Percentiles rank a stretch among this genome's conserved stretches.
Evolutionary conservation across 2,113 vertebrate species (phyloP).

Genomic region (Boulengeromyrus knoepffleri): DNA sequence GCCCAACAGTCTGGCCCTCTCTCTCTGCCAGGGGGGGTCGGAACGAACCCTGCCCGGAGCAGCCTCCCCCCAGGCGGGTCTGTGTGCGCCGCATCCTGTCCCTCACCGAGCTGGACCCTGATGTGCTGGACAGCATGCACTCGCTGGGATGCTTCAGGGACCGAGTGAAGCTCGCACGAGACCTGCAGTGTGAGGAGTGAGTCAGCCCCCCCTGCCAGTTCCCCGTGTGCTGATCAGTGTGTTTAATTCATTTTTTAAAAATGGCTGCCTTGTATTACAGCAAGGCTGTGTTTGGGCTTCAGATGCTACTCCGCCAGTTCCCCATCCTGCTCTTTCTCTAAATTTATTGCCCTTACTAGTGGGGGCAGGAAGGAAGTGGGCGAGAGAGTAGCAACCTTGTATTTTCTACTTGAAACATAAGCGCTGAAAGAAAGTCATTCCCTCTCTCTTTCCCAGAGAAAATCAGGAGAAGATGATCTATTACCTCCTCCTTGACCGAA

Average conservation of each 20-base stretch:
- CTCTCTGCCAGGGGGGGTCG: conserved; percentile 63
- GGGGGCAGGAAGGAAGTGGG: not conserved
- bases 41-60: conserved; percentile 75
- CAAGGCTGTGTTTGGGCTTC: not conserved
- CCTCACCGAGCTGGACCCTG: conserved; percentile 80
- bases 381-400: not conserved
- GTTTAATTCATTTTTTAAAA: not conserved
- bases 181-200: conserved; percentile 82
- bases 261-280: not conserved
- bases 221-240: not conserved
- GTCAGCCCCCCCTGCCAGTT: conserved; percentile 19
- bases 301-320: not conserved
- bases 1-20: not conserved
- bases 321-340: not conserved
- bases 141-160: conserved; percentile 86
- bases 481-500: conserved; percentile 83
- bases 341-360: not conserved
- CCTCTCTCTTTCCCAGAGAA: conserved; percentile 55
- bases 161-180: conserved; percentile 72
- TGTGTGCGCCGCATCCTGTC: conserved; percentile 71
- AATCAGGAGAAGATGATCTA: conserved; percentile 95
- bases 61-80: conserved; percentile 73
- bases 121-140: conserved; percentile 85
- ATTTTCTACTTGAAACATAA: not conserved
- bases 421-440: not conserved